These are phyloP conservation scores for Coboldia fuscipes DNA, from an alignment of 1,140 invertebrate genomes.

Conservation along the genomic window DNA sequence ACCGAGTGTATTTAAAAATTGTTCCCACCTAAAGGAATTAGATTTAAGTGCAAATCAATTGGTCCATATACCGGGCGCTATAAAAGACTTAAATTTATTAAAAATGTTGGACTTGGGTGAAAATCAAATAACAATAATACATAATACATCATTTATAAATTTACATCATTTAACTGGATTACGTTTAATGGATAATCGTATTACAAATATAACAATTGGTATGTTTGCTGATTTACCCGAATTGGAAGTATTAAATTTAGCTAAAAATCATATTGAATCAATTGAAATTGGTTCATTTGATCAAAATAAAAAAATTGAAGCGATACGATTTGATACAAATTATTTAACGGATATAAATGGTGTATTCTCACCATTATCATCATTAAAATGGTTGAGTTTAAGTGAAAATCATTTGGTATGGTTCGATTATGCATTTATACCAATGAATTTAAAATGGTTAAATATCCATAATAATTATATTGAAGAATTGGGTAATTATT, in stretches of 20 bases:
- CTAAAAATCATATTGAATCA: constrained; percentile 53
- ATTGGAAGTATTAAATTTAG: constrained; percentile 61
- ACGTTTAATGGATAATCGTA: constrained; percentile 57
- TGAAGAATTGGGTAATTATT: constrained; percentile 48
- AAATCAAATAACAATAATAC: constrained; percentile 52
- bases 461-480: constrained; percentile 66
- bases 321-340: constrained; percentile 60
- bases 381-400: constrained; percentile 61
- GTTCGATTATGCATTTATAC: constrained; percentile 64
- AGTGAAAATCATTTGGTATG: constrained; percentile 60
- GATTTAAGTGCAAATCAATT: constrained; percentile 66
- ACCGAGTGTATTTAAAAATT: constrained; percentile 58
- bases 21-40: constrained; percentile 54
- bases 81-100: constrained; percentile 49
- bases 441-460: constrained; percentile 53
- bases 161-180: constrained; percentile 54
- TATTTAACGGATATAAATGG: constrained; percentile 51
- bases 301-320: constrained; percentile 49
- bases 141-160: constrained; percentile 48
- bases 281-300: constrained; percentile 56
- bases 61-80: constrained; percentile 43
- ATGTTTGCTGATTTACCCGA: constrained; percentile 48
- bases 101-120: constrained; percentile 62
- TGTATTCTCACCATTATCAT: constrained; percentile 48
- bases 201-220: constrained; percentile 47